Evolutionary conservation across 2,797 vertebrate genomes (phyloP).

Genomic region (Anguilla pacifica): DNA sequence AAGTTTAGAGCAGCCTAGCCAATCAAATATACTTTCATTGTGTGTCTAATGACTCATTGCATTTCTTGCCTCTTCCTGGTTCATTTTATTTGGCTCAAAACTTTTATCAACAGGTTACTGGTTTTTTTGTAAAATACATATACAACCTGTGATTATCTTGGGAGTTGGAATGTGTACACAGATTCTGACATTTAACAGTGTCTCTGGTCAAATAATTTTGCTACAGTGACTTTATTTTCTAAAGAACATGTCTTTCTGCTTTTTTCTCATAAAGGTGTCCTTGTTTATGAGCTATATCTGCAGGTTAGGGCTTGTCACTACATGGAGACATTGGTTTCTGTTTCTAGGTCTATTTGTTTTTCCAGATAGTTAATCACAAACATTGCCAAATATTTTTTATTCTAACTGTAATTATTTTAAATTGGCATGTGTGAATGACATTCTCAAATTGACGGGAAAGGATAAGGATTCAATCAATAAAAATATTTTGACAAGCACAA

Average conservation of each 20-base stretch:
- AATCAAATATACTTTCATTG: not conserved
- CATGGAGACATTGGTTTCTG: no score
- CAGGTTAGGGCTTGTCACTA: not conserved
- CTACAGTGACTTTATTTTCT: not conserved
- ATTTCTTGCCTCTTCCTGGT: not conserved
- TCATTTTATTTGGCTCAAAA: not conserved
- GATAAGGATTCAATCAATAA: no score
- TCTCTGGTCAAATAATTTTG: not conserved
- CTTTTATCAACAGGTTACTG: not conserved
- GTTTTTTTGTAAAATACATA: not conserved
- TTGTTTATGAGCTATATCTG: not conserved
- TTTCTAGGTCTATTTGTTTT: not conserved
- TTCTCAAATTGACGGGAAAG: not conserved
- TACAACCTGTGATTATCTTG: not conserved
- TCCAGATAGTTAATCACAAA: not conserved
- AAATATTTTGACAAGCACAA: no score
- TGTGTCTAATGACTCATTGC: not conserved
- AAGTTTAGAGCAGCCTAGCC: not conserved
- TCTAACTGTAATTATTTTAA: not conserved
- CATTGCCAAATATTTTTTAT: not conserved
- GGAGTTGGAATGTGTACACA: not conserved
- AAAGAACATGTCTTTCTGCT: not conserved
- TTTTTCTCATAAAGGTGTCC: not conserved
- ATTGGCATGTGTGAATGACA: not conserved
- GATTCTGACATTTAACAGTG: not conserved